Percentiles rank a stretch among this genome's conserved stretches.
Conservation (phyloP, 2,797 vertebrate species). For the Peromyscus eremicus region DNA sequence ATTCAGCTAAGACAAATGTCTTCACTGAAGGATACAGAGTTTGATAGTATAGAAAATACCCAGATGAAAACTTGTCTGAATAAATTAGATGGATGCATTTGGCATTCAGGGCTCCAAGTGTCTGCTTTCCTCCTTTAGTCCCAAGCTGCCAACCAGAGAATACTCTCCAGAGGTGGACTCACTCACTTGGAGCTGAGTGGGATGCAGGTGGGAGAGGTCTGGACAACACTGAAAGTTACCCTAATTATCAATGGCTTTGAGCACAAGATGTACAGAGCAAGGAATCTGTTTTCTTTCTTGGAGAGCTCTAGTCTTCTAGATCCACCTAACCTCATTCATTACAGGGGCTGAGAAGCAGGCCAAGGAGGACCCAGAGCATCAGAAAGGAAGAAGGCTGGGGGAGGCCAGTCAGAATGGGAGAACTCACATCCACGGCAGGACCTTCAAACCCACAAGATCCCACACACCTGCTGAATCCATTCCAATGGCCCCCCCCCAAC, state of each 20-base stretch:
- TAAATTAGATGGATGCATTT: slow-evolving; percentile 73
- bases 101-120: slow-evolving; percentile 49
- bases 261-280: neutral
- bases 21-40: slow-evolving; percentile 80
- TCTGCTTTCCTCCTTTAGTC: slow-evolving; percentile 24
- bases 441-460: neutral
- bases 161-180: neutral
- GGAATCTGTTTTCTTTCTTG: neutral
- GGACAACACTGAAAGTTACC: neutral
- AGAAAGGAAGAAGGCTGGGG: neutral
- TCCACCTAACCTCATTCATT: neutral
- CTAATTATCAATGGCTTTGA: neutral
- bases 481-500: neutral
- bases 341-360: neutral
- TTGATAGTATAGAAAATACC: slow-evolving; percentile 78
- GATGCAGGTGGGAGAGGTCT: neutral
- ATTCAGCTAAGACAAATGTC: slow-evolving; percentile 83
- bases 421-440: neutral
- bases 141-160: neutral
- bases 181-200: neutral
- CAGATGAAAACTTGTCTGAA: slow-evolving; percentile 80
- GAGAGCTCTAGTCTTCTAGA: neutral
- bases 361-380: neutral
- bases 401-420: neutral
- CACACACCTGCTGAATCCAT: neutral